Conservation (phyloP, 1,140 invertebrate genomes). For the Aethina tumida region DNA sequence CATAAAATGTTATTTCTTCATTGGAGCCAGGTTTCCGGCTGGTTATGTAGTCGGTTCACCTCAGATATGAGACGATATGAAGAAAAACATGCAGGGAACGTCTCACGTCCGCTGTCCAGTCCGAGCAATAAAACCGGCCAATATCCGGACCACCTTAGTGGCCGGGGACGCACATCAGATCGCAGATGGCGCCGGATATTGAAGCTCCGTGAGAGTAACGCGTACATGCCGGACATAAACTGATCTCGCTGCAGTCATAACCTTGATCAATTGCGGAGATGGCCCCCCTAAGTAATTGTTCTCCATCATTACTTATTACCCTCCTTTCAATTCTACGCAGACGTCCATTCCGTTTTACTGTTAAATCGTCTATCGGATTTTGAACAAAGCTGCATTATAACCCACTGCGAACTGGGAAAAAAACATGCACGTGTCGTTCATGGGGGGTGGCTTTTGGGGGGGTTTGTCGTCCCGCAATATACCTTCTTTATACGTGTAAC, state of each 20-base stretch:
- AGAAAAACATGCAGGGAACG: conserved; percentile 25
- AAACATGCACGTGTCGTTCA: no score
- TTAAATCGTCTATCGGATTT: no score
- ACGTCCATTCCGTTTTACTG: no score
- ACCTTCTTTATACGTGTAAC: conserved; percentile 23
- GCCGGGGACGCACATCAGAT: conserved; percentile 14
- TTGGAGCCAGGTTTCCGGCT: conserved; percentile 29
- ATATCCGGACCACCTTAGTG: conserved; percentile 28
- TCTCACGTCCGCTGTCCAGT: conserved; percentile 26
- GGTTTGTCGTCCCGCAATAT: conserved; percentile 6
- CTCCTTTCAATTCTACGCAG: no score
- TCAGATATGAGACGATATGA: conserved; percentile 24
- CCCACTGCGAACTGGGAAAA: no score
- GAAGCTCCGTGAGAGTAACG: conserved; percentile 15
- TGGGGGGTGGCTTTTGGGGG: neutral
- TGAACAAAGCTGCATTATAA: no score
- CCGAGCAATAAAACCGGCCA: conserved; percentile 29
- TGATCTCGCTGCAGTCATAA: conserved; percentile 1
- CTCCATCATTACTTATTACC: no score
- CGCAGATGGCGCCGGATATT: conserved; percentile 30
- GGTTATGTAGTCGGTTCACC: conserved; percentile 22
- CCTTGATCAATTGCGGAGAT: conserved; percentile 6
- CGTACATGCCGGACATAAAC: conserved; percentile 7
- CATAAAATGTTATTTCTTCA: conserved; percentile 33
- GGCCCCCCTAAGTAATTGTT: no score